Conservation (phyloP, 2,888 invertebrate species). For the Yponomeuta evonymella region DNA sequence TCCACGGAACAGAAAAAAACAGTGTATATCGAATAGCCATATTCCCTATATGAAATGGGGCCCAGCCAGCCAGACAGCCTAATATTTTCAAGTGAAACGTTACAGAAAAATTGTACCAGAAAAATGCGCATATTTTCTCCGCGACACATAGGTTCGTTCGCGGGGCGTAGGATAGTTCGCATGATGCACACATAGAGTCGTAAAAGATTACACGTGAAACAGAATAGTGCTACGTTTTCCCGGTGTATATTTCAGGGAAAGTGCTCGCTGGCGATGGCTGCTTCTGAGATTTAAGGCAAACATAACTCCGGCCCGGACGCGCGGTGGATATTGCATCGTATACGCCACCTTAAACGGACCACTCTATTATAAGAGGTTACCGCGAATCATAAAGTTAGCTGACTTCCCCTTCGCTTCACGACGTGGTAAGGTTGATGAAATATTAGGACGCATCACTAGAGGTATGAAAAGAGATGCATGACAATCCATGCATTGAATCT, state of each 20-base stretch:
- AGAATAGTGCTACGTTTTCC: conserved; percentile 33
- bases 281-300: conserved; percentile 30
- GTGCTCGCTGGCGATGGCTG: conserved; percentile 25
- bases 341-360: conserved; percentile 27
- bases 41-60: no score
- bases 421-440: no score
- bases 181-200: conserved; percentile 22
- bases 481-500: no score
- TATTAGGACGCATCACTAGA: no score
- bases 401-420: no score
- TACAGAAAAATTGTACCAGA: background rate
- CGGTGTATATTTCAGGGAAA: conserved; percentile 25
- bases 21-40: no score
- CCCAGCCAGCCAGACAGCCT: background rate
- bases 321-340: conserved; percentile 25
- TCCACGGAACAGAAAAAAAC: no score
- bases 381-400: background rate
- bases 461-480: no score
- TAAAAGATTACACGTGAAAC: conserved; percentile 36
- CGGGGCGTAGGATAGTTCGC: background rate
- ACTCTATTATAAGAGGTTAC: conserved; percentile 9
- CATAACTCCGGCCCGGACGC: conserved; percentile 24
- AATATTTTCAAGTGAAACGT: background rate
- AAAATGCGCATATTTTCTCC: background rate
- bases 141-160: conserved; percentile 1